A percentile compares a stretch with the other conserved stretches of the same genome.
Conservation (phyloP, 2,797 vertebrate species). For the Sebastiscus tertius region DNA sequence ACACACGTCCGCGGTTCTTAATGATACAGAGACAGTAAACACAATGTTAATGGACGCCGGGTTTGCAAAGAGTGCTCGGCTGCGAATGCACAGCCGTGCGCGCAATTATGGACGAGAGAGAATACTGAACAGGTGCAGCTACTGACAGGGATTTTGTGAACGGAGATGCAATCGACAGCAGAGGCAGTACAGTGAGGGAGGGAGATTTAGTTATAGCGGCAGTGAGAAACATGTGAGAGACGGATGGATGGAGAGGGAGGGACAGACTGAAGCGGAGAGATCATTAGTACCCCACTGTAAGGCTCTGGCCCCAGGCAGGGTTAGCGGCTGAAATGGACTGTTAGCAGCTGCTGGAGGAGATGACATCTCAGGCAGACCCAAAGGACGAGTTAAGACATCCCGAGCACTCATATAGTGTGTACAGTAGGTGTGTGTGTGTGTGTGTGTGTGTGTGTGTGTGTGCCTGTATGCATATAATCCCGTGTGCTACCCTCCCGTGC, state of each 20-base stretch:
- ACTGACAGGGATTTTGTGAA: conserved; percentile 27
- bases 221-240: conserved; percentile 24
- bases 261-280: conserved; percentile 35
- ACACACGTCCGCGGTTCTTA: conserved; percentile 65
- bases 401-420: conserved; percentile 17
- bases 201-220: conserved; percentile 7
- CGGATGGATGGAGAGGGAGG: conserved; percentile 24
- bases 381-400: conserved; percentile 63
- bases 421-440: neutral
- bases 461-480: conserved; percentile 30
- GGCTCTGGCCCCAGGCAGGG: conserved; percentile 60
- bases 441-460: neutral
- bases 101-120: conserved; percentile 23
- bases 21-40: conserved; percentile 75
- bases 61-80: conserved; percentile 52
- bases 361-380: conserved; percentile 55
- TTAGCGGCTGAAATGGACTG: conserved; percentile 61
- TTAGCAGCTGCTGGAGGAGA: conserved; percentile 66
- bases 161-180: conserved; percentile 28
- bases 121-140: conserved; percentile 38
- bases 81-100: conserved; percentile 13
- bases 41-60: conserved; percentile 63
- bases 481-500: conserved; percentile 16
- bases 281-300: conserved; percentile 55
- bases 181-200: conserved; percentile 24